A percentile compares a stretch with the other conserved stretches of the same genome.
phyloP scores from a whole-genome alignment of 2,888 invertebrate genomes.

The Hoplodrina ambigua region DNA sequence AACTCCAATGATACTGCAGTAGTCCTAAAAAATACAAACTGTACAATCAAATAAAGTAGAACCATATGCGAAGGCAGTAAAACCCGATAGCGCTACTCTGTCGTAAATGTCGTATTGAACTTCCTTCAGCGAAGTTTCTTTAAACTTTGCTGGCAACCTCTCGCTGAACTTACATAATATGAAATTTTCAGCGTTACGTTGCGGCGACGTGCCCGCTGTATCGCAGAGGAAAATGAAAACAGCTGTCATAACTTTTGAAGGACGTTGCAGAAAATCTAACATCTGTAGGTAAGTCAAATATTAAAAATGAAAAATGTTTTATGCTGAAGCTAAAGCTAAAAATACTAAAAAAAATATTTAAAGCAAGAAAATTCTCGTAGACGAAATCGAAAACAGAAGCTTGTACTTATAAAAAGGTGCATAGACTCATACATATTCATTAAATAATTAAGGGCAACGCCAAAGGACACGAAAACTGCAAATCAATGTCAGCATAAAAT shows the following conservation, averaged over 20 bases:
- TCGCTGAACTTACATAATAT: conserved; percentile 40
- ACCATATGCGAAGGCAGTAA: conserved; percentile 36
- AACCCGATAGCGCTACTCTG: conserved; percentile 26
- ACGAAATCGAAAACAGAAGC: no score
- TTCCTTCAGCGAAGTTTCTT: conserved; percentile 46
- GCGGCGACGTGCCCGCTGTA: conserved; percentile 5
- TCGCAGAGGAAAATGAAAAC: conserved; percentile 41
- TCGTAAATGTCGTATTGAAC: conserved; percentile 45
- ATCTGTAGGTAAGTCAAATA: not conserved
- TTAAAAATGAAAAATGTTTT: not conserved
- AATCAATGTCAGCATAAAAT: conserved; percentile 3
- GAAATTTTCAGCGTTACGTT: conserved; percentile 25
- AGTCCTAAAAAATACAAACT: not conserved
- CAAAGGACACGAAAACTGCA: not conserved
- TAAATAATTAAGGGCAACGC: not conserved
- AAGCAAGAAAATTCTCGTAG: no score
- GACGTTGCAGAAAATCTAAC: conserved; percentile 1
- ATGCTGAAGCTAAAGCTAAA: no score
- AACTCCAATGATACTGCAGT: not conserved
- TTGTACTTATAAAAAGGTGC: no score
- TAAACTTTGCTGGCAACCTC: conserved; percentile 58
- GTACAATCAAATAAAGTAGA: conserved; percentile 1
- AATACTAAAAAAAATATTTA: no score
- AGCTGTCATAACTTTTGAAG: conserved; percentile 19
- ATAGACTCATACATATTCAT: no score